phyloP scores from a whole-genome alignment of 2,113 vertebrate species.

The Solea senegalensis region DNA sequence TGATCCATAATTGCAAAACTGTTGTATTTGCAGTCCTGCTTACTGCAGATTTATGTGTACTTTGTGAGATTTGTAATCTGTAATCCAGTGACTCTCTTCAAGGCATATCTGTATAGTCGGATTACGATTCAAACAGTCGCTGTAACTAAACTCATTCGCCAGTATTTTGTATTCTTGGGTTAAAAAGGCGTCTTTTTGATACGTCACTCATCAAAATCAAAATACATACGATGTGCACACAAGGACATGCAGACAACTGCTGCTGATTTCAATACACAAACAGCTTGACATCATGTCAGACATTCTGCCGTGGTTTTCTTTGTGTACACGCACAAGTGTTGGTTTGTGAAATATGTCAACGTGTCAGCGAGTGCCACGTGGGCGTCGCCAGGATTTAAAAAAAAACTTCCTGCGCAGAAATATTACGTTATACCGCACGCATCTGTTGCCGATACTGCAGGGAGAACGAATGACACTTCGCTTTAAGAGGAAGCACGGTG shows the following conservation, averaged over 20 bases:
- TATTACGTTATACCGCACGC: neutral
- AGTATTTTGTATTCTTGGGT: neutral
- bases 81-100: too few species aligned
- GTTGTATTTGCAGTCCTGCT: too few species aligned
- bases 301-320: neutral
- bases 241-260: neutral
- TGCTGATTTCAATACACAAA: neutral
- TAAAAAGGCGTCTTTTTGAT: conserved; percentile 4
- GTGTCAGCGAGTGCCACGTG: conserved; percentile 15
- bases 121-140: too few species aligned
- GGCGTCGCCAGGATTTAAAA: conserved; percentile 28
- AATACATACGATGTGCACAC: conserved; percentile 1
- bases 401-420: conserved; percentile 22
- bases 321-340: conserved; percentile 30
- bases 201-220: neutral
- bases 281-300: conserved; percentile 2
- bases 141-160: too few species aligned
- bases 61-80: neutral
- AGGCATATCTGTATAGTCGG: too few species aligned
- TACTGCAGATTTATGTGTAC: neutral
- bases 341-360: conserved; percentile 42
- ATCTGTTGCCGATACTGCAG: neutral
- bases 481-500: neutral
- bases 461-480: too few species aligned
- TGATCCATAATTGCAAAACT: neutral